Base-by-base conservation (phyloP, 2,888 invertebrate genomes). In the Protonemura montana region DNA sequence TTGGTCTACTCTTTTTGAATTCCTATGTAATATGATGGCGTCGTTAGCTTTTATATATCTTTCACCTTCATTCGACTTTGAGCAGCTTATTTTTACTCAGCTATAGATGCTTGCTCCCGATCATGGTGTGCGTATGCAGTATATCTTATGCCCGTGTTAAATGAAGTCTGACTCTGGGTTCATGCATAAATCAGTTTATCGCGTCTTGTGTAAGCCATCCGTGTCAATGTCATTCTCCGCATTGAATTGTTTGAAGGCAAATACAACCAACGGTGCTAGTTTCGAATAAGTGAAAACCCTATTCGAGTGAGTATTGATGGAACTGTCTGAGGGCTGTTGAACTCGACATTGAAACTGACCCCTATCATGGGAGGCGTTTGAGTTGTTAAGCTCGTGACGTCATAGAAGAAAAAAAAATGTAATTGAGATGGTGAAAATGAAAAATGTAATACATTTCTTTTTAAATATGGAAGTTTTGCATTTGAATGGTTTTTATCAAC, bases 31-130 rank as follows among this genome's bases (percentile, higher is more conserved):
- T 26, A 28, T 13, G 78, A 26, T 59, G 7, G 78, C 78, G 78
- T 28, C 27, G 26, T 26, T 78, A 78, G 28, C 78, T 26, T 78
- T 26, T 28, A 26, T 78, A 78, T 27, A 5, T 28, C 0, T 21
- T 35, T 83, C 84, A 87, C 78, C 84, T 76, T 78, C 41, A 35
- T 0, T n/a, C 84, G 27, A 81, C 87, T 81, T 87, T 85, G 83
- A 21, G 76, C 42, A 7, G 82, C 21, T 42, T 86, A 86, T 86
- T 86, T 86, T 86, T 86, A 86, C 41, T 78, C 86, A n/a, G 82
- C 29, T n/a, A 25, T 29, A 35, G 85, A 85, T 59, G 78, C 25
- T 21, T 59, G 59, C 59, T 59, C 59, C 59, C 3, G 59, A 59
- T 13, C 59, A 59, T 59, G 21, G 5, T 59, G 59, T 21, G 59